Evolutionary conservation across 2,888 invertebrate genomes (phyloP), one percentile per base, ranked within the genome.

Genomic region (Idaea biselata): DNA sequence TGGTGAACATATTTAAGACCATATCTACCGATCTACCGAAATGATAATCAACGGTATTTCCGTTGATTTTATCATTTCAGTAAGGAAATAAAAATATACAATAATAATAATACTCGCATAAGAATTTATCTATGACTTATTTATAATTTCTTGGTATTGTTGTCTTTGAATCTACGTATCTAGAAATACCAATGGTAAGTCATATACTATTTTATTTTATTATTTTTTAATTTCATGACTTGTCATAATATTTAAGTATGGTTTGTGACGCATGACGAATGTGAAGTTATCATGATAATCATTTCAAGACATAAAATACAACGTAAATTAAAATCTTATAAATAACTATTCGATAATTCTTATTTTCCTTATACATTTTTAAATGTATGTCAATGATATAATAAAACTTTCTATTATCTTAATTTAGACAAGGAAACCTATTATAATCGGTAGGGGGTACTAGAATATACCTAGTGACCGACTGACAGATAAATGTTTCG

Each of bases 51-150:
- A 33, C 33, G 33, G 44, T 0, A 44, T 3, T 44, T 8, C 14
- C 14, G n/a, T n/a, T 8, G 11, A 44, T 44, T 6, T 58, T 59
- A 68, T 14, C 14, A n/a, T n/a, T n/a, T n/a, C n/a, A n/a, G n/a
- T 44, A 44, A 8, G 14, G 56, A 44, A 44, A 44, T 44, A 44
- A 11, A 11, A 44, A 8, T 6, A 44, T 44, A 32, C 44, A 44
- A 44, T 44, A 44, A 44, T 44, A 44, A 44, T 44, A 44, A n/a
- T n/a, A n/a, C n/a, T 25, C 44, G 44, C 44, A 44, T 1, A 44
- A 44, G 11, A 17, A 58, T 56, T 31, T 44, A 44, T 44, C 44
- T 44, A 44, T 44, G 44, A 44, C 44, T 6, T 44, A 44, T 44
- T 44, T 44, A 44, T 14, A 11, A 44, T 44, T 44, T 44, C 44